These are phyloP conservation scores for Coreoperca whiteheadi DNA, from an alignment of 2,113 vertebrate species.

Conservation along the genomic window DNA sequence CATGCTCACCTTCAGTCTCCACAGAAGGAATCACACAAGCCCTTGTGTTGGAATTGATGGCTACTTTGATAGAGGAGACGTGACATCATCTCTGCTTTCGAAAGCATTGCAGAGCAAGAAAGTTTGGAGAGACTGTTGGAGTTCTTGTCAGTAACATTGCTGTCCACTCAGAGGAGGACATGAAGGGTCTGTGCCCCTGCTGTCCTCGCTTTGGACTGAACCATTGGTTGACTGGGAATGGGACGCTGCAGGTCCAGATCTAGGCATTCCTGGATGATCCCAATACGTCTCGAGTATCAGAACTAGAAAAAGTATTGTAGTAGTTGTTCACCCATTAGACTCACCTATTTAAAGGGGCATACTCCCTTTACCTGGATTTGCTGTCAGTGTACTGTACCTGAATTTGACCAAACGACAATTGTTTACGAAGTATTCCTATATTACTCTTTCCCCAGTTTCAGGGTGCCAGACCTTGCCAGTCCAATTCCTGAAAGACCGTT, in stretches of 20 bases:
- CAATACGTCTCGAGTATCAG: neutral
- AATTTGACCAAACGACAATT: neutral
- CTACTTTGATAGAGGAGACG: slow-evolving; percentile 19
- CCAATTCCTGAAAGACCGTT: neutral
- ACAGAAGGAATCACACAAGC: slow-evolving; percentile 49
- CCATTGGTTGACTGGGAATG: neutral
- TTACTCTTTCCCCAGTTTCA: neutral
- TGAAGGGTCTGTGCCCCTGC: neutral
- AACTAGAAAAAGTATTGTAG: neutral
- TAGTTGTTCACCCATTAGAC: neutral
- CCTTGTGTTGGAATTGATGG: slow-evolving; percentile 57
- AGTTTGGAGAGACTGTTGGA: neutral
- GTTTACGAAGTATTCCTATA: neutral
- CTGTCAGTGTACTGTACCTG: neutral
- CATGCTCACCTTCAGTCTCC: neutral
- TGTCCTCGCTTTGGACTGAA: neutral
- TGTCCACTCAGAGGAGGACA: slow-evolving; percentile 6
- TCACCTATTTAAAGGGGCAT: neutral
- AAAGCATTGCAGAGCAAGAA: neutral
- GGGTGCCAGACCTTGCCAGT: neutral
- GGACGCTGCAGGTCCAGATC: neutral
- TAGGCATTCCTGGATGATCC: neutral
- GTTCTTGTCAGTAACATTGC: neutral
- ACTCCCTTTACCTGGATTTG: neutral
- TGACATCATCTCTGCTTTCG: slow-evolving; percentile 39